These are phyloP conservation scores for Antheraea pernyi DNA, from an alignment of 1,140 invertebrate genomes.

Conservation along the genomic window DNA sequence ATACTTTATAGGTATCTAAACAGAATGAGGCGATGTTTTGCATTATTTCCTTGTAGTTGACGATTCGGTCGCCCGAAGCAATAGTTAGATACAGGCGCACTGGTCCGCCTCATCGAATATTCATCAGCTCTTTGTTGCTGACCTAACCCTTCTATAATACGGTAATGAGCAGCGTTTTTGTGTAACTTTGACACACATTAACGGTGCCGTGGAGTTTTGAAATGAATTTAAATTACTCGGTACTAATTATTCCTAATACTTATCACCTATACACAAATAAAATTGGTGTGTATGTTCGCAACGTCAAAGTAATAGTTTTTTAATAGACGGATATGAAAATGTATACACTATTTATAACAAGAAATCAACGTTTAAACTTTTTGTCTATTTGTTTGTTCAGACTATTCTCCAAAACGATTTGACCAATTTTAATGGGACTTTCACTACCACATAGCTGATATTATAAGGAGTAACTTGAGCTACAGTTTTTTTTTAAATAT, in stretches of 20 bases:
- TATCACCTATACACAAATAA: not conserved
- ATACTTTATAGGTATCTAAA: not conserved
- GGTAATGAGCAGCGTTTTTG: constrained; percentile 37
- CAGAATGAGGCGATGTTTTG: not conserved
- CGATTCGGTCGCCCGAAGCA: not conserved
- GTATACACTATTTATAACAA: no score
- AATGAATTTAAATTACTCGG: not conserved
- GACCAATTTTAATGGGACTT: no score
- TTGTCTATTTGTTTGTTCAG: no score
- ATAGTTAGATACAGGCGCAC: not conserved
- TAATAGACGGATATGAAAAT: no score
- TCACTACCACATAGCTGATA: no score
- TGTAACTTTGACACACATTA: constrained; percentile 11
- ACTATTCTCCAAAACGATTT: no score
- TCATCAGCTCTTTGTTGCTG: constrained; percentile 58
- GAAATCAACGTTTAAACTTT: no score
- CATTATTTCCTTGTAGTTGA: not conserved
- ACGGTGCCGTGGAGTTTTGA: not conserved
- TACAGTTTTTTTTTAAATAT: no score
- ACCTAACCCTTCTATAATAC: constrained; percentile 47
- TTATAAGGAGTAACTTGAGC: no score
- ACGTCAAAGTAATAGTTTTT: not conserved
- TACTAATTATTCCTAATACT: no score
- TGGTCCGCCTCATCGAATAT: constrained; percentile 36
- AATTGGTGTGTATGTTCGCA: not conserved